Evolutionary conservation across 2,888 invertebrate species (phyloP).

Genomic region (Allophyes oxyacanthae): DNA sequence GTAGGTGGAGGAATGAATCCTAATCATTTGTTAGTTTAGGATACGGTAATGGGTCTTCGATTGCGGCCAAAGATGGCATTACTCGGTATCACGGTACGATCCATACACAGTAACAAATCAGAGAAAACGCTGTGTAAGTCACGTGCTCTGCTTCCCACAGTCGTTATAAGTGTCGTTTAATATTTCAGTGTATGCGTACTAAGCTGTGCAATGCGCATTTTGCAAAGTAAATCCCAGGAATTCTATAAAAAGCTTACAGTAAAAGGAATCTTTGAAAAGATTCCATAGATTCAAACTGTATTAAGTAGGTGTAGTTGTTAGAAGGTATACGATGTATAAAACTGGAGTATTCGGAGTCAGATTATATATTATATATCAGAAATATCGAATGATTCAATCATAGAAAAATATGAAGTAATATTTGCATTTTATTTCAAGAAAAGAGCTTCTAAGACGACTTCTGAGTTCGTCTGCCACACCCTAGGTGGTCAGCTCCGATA

Average conservation of each 20-base stretch:
- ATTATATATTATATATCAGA: too few species aligned
- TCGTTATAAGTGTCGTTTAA: conserved; percentile 52
- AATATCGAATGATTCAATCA: too few species aligned
- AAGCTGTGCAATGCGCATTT: conserved; percentile 57
- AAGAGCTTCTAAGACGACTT: too few species aligned
- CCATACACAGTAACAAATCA: conserved; percentile 45
- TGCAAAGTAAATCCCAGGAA: conserved; percentile 42
- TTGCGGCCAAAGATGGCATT: conserved; percentile 34
- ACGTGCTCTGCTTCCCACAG: conserved; percentile 49
- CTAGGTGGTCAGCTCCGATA: too few species aligned
- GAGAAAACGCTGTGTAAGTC: conserved; percentile 50
- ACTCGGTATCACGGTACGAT: conserved; percentile 9
- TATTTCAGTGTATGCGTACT: conserved; percentile 53
- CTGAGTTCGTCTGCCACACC: too few species aligned
- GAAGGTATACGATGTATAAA: conserved; percentile 1
- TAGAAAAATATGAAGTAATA: too few species aligned
- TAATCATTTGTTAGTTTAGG: conserved; percentile 56
- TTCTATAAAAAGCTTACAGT: conserved; percentile 43
- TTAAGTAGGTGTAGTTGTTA: conserved; percentile 11
- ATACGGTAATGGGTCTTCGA: conserved; percentile 36
- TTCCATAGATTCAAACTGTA: conserved; percentile 2
- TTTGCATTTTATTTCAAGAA: too few species aligned
- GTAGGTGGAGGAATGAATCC: conserved; percentile 46
- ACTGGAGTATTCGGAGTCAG: not conserved
- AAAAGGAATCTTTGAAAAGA: conserved; percentile 21